Evolutionary conservation across 2,113 vertebrate species (phyloP).

Genomic region (Ochotona curzoniae): DNA sequence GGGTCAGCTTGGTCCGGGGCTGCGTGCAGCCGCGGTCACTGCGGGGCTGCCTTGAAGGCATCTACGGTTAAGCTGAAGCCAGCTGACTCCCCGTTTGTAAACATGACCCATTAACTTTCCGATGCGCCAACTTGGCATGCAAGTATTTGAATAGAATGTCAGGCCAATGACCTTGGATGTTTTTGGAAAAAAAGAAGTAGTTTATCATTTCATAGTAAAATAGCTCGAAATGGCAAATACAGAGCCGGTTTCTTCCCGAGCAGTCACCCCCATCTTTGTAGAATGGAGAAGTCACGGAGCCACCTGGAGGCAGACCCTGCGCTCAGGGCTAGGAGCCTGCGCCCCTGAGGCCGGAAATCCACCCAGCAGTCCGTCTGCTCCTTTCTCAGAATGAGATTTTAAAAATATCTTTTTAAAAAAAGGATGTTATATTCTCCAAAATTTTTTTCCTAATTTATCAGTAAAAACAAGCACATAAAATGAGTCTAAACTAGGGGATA

Average conservation of each 20-base stretch:
- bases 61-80: not conserved
- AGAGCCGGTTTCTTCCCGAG: too few species aligned
- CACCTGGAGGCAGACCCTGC: not conserved
- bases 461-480: conserved; percentile 49
- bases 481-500: conserved; percentile 5
- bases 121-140: not conserved
- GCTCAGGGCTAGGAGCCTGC: not conserved
- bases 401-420: not conserved
- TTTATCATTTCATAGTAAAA: not conserved
- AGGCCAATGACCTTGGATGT: not conserved
- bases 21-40: not conserved
- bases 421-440: not conserved
- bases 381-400: not conserved
- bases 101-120: not conserved
- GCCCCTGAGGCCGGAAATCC: conserved; percentile 46
- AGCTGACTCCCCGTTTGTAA: not conserved
- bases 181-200: conserved; percentile 34
- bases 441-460: not conserved
- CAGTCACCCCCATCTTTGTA: too few species aligned
- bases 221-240: not conserved
- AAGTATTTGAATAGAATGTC: conserved; percentile 6
- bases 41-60: not conserved
- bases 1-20: not conserved
- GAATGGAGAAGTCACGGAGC: not conserved
- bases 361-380: not conserved